These are phyloP conservation scores for Torymus aiolomorphi DNA, from an alignment of 2,888 invertebrate species.

Conservation along the genomic window DNA sequence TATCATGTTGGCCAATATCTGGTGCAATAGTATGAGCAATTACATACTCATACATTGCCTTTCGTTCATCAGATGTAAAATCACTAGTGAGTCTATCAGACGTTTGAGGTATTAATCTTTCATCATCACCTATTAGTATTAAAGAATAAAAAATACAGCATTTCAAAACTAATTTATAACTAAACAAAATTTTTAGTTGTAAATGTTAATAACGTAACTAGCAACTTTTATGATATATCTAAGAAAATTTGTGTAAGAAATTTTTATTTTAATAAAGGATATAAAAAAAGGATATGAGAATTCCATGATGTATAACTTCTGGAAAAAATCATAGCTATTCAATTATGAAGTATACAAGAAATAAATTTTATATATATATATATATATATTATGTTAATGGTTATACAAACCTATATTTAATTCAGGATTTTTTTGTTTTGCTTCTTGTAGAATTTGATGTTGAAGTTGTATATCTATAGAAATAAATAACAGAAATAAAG, in stretches of 20 bases:
- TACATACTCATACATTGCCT: conserved; percentile 72
- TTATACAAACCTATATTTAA: conserved; percentile 69
- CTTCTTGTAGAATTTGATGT: conserved; percentile 68
- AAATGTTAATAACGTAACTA: not conserved
- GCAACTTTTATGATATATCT: conserved; percentile 8
- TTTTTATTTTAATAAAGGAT: conserved; percentile 67
- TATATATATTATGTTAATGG: not conserved
- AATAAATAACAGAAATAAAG: not conserved
- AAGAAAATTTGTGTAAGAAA: conserved; percentile 1
- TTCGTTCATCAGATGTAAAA: conserved; percentile 74
- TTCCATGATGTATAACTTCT: conserved; percentile 70
- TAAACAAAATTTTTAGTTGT: not conserved
- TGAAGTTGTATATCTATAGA: conserved; percentile 75
- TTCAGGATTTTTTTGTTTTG: conserved; percentile 65
- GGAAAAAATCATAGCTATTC: conserved; percentile 70
- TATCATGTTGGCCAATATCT: conserved; percentile 68
- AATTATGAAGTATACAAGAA: conserved; percentile 58
- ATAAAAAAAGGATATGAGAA: conserved; percentile 73
- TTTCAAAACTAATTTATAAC: conserved; percentile 12
- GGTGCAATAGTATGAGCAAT: conserved; percentile 69
- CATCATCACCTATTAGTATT: conserved; percentile 69
- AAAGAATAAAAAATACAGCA: conserved; percentile 33
- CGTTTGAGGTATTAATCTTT: conserved; percentile 73
- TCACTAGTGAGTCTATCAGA: conserved; percentile 72
- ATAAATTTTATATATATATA: conserved; percentile 38